These are phyloP conservation scores for Spodoptera litura DNA, from an alignment of 1,140 invertebrate genomes.

Conservation along the genomic window DNA sequence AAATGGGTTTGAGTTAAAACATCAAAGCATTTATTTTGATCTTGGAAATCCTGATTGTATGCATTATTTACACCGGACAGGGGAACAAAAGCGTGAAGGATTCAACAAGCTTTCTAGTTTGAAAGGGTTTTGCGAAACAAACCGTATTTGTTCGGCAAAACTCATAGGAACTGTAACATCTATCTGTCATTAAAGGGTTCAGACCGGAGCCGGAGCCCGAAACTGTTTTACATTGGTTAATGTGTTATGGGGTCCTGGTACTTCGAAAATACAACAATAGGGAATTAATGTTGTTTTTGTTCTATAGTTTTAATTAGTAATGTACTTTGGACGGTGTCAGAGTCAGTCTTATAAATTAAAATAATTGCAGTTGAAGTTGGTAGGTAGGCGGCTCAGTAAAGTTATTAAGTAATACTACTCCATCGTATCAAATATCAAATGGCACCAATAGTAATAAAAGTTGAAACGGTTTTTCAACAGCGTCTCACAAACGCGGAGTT, in stretches of 20 bases:
- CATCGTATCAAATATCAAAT: conserved; percentile 13
- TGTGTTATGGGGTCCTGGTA: conserved; percentile 12
- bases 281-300: not conserved
- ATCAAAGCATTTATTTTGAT: not conserved
- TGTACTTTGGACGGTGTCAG: not conserved
- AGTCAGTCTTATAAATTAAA: not conserved
- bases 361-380: no score
- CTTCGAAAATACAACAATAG: not conserved
- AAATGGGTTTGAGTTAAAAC: not conserved
- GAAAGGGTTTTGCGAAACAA: conserved; percentile 1
- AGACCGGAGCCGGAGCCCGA: not conserved
- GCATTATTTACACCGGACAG: not conserved
- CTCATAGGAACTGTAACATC: conserved; percentile 27
- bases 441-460: conserved; percentile 52
- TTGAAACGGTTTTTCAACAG: conserved; percentile 43
- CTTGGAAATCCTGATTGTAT: not conserved
- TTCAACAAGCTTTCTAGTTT: conserved; percentile 17
- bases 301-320: not conserved
- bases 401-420: no score
- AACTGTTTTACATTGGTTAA: conserved; percentile 32
- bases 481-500: conserved; percentile 41
- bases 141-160: conserved; percentile 19
- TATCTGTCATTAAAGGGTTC: conserved; percentile 32
- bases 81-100: conserved; percentile 6
- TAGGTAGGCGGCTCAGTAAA: no score